Base-by-base conservation (phyloP, 2,113 vertebrate species). In the Tonatia bakeri region DNA sequence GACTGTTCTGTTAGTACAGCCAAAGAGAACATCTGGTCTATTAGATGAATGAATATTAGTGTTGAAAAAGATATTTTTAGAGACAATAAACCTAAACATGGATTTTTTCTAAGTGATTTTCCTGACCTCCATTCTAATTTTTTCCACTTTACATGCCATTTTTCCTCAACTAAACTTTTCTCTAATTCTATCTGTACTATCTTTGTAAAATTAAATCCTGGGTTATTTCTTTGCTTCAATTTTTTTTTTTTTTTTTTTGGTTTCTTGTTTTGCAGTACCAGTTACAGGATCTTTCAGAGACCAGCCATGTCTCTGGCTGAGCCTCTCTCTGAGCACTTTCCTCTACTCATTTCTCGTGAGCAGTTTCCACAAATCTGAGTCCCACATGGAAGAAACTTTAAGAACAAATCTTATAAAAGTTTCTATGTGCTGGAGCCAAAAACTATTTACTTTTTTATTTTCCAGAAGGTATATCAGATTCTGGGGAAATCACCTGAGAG, bases 51-150 rank as follows among this genome's bases (percentile, higher is more conserved):
- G 24, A 7, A 33, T 75, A 45, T 14, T 43, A 76, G 26, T 64
- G 82, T 54, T 61, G 20, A 84, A 76, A 69, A 84, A 54, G 26
- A 13, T 92, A 26, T 45, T 80, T 91, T 80, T 54, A 45, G 50
- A 93, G 45, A 92, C 80, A 91, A 80, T 5, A 59, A 22, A 90
- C 75, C 17, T 86, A 40, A 83, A 65, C 28, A 65, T 31, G 9
- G 2, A 22, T 61, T n/a, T 56, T 76, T 38, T 19, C 6, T 47
- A 38, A 33, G 15, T n/a, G 0, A 3, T 59, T 88, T 94, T 50
- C 54, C 22, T 83, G 10, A 64, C 8, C 26, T 65, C 11, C 9
- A 1, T 31, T 82, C 12, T 94, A 11, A 19, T 4, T 56, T 31
- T 56, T 17, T 10, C 14, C 31, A 43, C 3, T 38, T 56, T 50